Base-by-base conservation (phyloP, 1,140 invertebrate species). In the Gryon sp. region DNA sequence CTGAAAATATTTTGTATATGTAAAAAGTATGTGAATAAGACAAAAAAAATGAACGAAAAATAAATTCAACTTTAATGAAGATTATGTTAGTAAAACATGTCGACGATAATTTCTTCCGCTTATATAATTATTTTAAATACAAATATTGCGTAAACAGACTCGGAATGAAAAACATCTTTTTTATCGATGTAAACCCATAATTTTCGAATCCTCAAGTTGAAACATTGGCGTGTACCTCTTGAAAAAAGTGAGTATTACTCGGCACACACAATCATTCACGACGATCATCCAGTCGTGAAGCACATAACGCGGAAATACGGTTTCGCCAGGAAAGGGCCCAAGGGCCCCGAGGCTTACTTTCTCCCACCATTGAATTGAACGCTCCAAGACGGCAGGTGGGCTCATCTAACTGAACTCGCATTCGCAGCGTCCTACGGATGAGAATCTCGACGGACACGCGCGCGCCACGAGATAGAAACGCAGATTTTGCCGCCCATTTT, bases 391-490 rank as follows among this genome's bases (percentile, higher is more conserved):
- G 86, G 85, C 86, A 87, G 85, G 86, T 87, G 86, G 86, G 80
- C 83, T 75, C 83, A 83, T 82, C 86, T 86, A 80, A 81, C 81
- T 77, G 77, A n/a, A 81, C 78, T 75, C 76, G 80, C 74, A 74
- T 63, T 75, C 81, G 69, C 41, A 70, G 57, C 46, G 59, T 80
- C 60, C 65, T 75, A 74, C 63, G 83, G 82, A 86, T 83, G 84
- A 82, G 86, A 85, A 84, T 86, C 83, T 81, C 83, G 83, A 82
- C 72, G 83, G 85, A 86, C 87, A 87, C 83, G 84, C 83, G 85
- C 83, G 83, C 84, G 84, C 83, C 85, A 85, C 84, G 81, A 86
- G 86, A 88, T 87, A 84, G 84, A 86, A 87, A 86, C 81, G 80
- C 80, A 85, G 81, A 86, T 85, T 86, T 82, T 80, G 78, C 70